Evolutionary conservation across 1,140 invertebrate genomes (phyloP), one percentile per base, ranked within the genome.

Genomic region (Samia ricini): DNA sequence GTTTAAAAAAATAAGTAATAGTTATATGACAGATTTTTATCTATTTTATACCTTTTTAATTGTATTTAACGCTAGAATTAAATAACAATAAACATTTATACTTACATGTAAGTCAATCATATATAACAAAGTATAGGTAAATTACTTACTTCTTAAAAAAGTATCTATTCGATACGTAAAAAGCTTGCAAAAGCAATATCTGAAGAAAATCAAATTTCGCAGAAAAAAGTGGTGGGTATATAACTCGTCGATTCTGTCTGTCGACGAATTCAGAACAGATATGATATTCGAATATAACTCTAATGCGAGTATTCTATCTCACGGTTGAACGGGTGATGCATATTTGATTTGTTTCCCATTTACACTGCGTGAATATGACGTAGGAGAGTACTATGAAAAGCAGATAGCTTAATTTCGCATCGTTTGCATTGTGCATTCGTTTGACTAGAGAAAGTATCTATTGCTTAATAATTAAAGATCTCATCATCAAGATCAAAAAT

Each of bases 331-430:
- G 83, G 64, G 63, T 81, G 81, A 83, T 83, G 85, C 80, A 88
- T 85, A 88, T 88, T 88, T 88, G 81, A 88, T 88, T 85, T 84
- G 83, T 84, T 85, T 83, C 83, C 79, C 77, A 83, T 81, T 80
- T 79, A 76, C 82, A 77, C 73, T 75, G 68, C 68, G 61, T 57
- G 51, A 63, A 61, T 74, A 69, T 66, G 58, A 58, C 62, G 56
- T 58, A 71, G 67, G 65, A 68, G 59, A 67, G 74, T 72, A 69
- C 68, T 60, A 65, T 69, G 75, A 79, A 79, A 83, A 79, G 79
- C n/a, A n/a, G n/a, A n/a, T n/a, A n/a, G n/a, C n/a, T n/a, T 75
- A 77, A 29, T 10, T 42, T 15, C 12, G 10, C 3, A 42, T 42
- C n/a, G 8, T 42, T 10, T 42, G 33, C 33, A 42, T 15, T 42